These are phyloP conservation scores for Eremophila alpestris DNA, from an alignment of 2,797 vertebrate genomes.

Conservation along the genomic window DNA sequence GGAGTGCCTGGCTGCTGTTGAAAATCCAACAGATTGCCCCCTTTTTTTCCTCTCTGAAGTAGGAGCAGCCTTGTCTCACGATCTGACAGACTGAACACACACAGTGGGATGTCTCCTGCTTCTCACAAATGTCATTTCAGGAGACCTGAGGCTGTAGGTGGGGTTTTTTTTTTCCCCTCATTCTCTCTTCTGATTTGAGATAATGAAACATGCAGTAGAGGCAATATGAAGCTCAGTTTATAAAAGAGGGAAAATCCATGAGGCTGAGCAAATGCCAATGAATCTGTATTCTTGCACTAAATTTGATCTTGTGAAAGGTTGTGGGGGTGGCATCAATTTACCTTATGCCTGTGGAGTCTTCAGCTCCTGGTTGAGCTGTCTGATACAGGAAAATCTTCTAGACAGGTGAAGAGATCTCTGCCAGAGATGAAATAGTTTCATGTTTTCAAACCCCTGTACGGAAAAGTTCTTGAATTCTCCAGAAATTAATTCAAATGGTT, in stretches of 20 bases:
- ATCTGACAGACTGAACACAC: neutral
- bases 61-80: neutral
- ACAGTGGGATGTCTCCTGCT: neutral
- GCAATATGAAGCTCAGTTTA: neutral
- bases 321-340: neutral
- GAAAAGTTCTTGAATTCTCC: neutral
- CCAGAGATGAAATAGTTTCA: neutral
- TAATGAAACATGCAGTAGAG: neutral
- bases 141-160: neutral
- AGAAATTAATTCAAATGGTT: neutral
- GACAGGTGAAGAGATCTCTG: neutral
- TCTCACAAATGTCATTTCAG: neutral
- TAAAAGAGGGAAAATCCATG: neutral
- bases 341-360: neutral
- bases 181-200: neutral
- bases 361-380: neutral
- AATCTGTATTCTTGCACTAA: neutral
- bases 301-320: neutral
- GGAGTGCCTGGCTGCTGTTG: neutral
- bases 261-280: neutral
- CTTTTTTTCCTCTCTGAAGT: neutral
- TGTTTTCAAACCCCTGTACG: neutral
- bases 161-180: neutral
- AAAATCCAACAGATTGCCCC: neutral
- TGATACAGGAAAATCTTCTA: neutral